Evolutionary conservation across 2,113 vertebrate genomes (phyloP).

Genomic region (Sander vitreus): DNA sequence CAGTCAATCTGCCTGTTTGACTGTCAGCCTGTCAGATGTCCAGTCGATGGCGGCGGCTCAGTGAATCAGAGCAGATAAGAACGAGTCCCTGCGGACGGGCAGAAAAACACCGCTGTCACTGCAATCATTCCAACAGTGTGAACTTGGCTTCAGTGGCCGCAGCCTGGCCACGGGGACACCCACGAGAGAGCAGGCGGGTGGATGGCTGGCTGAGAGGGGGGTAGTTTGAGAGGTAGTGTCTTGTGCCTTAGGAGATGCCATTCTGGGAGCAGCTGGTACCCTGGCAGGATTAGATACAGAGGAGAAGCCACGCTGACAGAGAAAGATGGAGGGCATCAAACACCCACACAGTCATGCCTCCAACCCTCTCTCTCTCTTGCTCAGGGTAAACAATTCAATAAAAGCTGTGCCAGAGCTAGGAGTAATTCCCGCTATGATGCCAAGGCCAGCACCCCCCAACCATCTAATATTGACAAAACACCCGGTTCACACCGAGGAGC

Average conservation of each 20-base stretch:
- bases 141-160: conserved; percentile 49
- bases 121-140: conserved; percentile 68
- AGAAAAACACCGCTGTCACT: conserved; percentile 66
- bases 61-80: conserved; percentile 52
- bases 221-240: conserved; percentile 53
- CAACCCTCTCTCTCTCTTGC: conserved; percentile 3
- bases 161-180: conserved; percentile 40
- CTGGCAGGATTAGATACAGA: conserved; percentile 65
- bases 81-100: conserved; percentile 40
- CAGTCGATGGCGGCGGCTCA: neutral
- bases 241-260: conserved; percentile 63
- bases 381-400: conserved; percentile 65
- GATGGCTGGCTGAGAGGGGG: conserved; percentile 6
- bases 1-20: conserved; percentile 8
- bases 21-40: conserved; percentile 31
- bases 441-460: conserved; percentile 46
- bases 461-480: conserved; percentile 65
- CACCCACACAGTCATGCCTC: conserved; percentile 44
- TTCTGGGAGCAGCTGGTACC: conserved; percentile 71
- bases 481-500: conserved; percentile 24
- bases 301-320: conserved; percentile 66
- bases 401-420: conserved; percentile 54
- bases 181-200: conserved; percentile 30
- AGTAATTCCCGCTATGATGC: conserved; percentile 48
- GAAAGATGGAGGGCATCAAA: conserved; percentile 76